These are phyloP conservation scores for Anomalospiza imberbis DNA, from an alignment of 2,797 vertebrate species.

Conservation along the genomic window DNA sequence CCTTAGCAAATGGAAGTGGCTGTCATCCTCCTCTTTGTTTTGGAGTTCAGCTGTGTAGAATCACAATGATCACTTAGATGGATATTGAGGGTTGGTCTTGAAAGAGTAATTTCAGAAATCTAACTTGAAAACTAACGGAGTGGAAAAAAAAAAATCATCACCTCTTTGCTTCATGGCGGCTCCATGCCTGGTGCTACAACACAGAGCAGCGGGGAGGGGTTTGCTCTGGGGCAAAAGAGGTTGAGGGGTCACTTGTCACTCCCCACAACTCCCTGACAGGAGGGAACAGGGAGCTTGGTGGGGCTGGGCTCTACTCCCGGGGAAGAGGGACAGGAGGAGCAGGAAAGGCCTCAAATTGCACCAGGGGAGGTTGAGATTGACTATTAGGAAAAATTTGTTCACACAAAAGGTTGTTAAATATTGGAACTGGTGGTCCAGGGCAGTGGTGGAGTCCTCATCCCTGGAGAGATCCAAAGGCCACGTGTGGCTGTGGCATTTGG, in stretches of 20 bases:
- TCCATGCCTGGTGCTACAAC: not conserved
- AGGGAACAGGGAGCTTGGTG: not conserved
- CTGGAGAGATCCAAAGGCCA: rapidly evolving
- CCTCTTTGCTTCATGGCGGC: not conserved
- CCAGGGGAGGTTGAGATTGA: too few species aligned
- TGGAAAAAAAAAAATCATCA: not conserved
- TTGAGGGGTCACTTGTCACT: not conserved
- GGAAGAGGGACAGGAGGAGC: not conserved
- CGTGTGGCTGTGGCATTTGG: not conserved
- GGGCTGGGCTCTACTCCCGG: rapidly evolving
- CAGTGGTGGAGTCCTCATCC: rapidly evolving
- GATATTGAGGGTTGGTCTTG: not conserved
- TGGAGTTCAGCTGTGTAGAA: not conserved
- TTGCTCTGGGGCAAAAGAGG: not conserved
- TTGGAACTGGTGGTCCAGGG: rapidly evolving
- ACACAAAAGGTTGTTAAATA: not conserved
- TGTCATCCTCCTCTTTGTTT: not conserved
- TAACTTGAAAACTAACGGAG: not conserved
- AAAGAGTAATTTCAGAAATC: not conserved
- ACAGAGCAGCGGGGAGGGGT: not conserved
- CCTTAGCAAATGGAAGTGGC: not conserved
- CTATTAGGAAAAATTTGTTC: not conserved
- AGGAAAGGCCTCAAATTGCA: rapidly evolving
- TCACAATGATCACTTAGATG: not conserved
- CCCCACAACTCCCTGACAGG: not conserved